Percentiles rank a stretch among this genome's conserved stretches.
These are phyloP conservation scores for Ophion ellenae DNA, from an alignment of 2,888 invertebrate genomes.

Conservation along the genomic window DNA sequence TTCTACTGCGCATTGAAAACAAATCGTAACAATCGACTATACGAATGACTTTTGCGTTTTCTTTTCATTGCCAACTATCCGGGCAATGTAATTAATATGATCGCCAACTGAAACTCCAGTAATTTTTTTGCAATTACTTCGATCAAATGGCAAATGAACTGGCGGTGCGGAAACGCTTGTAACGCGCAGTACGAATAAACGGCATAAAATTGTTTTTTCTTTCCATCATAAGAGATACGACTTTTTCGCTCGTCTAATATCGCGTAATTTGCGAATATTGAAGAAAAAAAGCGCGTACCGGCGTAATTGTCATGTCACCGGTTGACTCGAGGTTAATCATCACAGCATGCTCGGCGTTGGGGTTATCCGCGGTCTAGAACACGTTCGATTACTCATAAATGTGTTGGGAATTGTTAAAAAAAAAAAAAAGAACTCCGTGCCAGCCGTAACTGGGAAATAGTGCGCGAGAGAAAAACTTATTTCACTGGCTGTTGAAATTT, in stretches of 20 bases:
- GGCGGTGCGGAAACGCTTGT: neutral
- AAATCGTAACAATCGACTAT: neutral
- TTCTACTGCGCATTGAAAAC: neutral
- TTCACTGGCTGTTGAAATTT: neutral
- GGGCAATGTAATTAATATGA: neutral
- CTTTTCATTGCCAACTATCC: neutral
- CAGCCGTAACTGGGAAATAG: neutral
- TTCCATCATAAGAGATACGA: neutral
- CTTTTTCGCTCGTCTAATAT: neutral
- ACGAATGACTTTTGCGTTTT: neutral
- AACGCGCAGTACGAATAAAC: neutral
- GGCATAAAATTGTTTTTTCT: neutral
- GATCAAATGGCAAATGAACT: neutral
- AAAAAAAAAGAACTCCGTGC: neutral
- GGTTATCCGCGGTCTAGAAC: conserved; percentile 68
- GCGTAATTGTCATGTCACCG: conserved; percentile 76
- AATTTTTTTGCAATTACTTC: neutral
- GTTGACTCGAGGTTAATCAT: conserved; percentile 71
- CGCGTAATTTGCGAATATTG: neutral
- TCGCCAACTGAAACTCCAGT: neutral
- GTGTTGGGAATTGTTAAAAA: neutral
- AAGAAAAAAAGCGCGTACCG: conserved; percentile 69
- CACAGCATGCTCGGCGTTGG: conserved; percentile 70
- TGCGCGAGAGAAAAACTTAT: neutral
- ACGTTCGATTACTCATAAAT: neutral